Evolutionary conservation across 2,113 vertebrate genomes (phyloP).

Genomic region (Rattus rattus): DNA sequence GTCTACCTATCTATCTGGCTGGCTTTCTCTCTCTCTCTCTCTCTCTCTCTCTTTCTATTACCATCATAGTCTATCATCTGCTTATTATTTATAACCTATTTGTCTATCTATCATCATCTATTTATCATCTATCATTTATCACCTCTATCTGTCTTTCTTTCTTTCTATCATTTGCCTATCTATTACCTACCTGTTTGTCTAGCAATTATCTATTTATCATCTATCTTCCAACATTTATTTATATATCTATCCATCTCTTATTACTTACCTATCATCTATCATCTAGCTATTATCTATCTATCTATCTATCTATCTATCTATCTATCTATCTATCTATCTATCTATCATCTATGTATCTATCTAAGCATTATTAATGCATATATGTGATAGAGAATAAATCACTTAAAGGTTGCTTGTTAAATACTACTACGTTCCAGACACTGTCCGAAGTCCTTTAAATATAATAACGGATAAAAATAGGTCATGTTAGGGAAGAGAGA

Average conservation of each 20-base stretch:
- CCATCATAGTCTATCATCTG: too few species aligned
- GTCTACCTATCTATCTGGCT: not conserved
- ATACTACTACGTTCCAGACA: not conserved
- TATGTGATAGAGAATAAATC: not conserved
- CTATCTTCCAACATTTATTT: not conserved
- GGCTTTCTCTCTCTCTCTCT: not conserved
- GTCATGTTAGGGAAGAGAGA: not conserved
- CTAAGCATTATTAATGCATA: not conserved
- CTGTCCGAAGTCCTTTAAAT: not conserved
- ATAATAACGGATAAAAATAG: conserved; percentile 8
- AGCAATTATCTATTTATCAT: not conserved
- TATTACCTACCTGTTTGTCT: not conserved
- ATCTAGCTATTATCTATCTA: not conserved
- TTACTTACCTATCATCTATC: not conserved
- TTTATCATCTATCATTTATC: not conserved
- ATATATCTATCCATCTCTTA: not conserved
- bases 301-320: not conserved
- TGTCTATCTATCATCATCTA: not conserved
- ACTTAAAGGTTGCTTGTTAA: not conserved
- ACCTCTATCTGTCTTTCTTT: not conserved
- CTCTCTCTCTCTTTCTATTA: too few species aligned
- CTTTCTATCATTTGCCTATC: not conserved
- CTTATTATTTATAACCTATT: not conserved
- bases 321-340: not conserved
- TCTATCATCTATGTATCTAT: not conserved